Base-by-base conservation (phyloP, 2,113 vertebrate genomes). In the Toxotes chatareus region DNA sequence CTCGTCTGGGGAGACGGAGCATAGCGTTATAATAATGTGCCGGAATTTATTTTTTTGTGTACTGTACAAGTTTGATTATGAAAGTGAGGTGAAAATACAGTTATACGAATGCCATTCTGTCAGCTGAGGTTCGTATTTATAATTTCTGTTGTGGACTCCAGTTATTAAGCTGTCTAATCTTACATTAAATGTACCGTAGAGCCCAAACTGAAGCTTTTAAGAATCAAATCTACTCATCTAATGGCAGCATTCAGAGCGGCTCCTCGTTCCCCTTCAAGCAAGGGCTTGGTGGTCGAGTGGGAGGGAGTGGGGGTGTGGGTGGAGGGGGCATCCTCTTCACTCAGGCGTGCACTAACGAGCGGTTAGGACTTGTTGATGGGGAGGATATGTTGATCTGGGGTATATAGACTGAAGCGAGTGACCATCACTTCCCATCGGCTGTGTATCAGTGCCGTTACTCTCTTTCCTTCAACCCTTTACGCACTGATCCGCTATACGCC, bases 311-410 rank as follows among this genome's bases (percentile, higher is more conserved):
- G 53, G 76, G 60, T 72, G 73, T 60, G 61, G 69, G 65, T 27
- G 76, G 77, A 76, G 85, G 77, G 83, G 86, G 44, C 73, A 74
- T 60, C 76, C 67, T 86, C 76, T 59, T 53, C 70, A 44, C 73
- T 82, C 77, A 82, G 59, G 47, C 86, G 82, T 79, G 70, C 36
- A 40, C 85, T 76, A 80, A 88, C 73, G 86, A 86, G 70, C 80
- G 80, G 23, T 88, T 79, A 72, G 83, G 92, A 95, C 95, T 95
- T 95, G 95, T 95, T 96, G 94, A 94, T 93, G 86, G 81, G 72
- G n/a, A 84, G 73, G 72, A 87, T 84, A 72, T 84, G 86, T 77
- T 84, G 88, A 89, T 93, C 83, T 67, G 47, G 23, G 57, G 17
- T 66, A 64, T 68, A 81, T 47, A 85, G 85, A 79, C 67, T 69